A percentile compares a stretch with the other conserved stretches of the same genome.
phyloP scores from a whole-genome alignment of 1,140 invertebrate genomes.

The Whitmania pigra region DNA sequence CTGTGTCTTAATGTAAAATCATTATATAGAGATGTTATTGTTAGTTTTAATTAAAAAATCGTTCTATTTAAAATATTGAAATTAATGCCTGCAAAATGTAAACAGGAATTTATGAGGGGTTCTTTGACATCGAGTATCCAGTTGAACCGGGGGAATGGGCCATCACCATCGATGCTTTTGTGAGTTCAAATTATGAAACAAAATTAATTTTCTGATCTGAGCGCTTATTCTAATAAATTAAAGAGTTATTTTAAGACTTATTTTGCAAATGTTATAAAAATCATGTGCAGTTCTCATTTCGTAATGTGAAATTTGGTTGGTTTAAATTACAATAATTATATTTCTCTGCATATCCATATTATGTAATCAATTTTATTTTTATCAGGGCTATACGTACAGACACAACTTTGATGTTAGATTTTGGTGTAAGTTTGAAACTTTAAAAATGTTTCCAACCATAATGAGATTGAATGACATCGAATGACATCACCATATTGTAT shows the following conservation, averaged over 20 bases:
- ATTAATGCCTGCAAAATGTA: too few species aligned
- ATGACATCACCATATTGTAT: slow-evolving; percentile 1
- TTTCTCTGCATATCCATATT: too few species aligned
- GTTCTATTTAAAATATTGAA: too few species aligned
- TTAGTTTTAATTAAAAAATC: neutral
- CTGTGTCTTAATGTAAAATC: too few species aligned
- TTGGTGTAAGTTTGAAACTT: slow-evolving; percentile 20
- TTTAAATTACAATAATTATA: too few species aligned
- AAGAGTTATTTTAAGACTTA: too few species aligned
- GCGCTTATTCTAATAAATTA: neutral
- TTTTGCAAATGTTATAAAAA: neutral
- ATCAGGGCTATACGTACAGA: slow-evolving; percentile 14
- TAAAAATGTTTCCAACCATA: neutral
- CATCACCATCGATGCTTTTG: slow-evolving; percentile 19
- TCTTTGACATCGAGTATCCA: slow-evolving; percentile 18
- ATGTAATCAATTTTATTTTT: neutral
- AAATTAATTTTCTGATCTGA: neutral
- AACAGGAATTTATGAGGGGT: slow-evolving; percentile 13
- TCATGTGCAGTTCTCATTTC: neutral
- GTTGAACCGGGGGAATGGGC: slow-evolving; percentile 13
- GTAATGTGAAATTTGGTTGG: too few species aligned
- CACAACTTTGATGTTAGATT: slow-evolving; percentile 16
- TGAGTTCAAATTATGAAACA: neutral
- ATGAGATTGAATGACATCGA: too few species aligned
- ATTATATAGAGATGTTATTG: neutral